phyloP scores from a whole-genome alignment of 2,113 vertebrate genomes.

The Trachemys scripta region DNA sequence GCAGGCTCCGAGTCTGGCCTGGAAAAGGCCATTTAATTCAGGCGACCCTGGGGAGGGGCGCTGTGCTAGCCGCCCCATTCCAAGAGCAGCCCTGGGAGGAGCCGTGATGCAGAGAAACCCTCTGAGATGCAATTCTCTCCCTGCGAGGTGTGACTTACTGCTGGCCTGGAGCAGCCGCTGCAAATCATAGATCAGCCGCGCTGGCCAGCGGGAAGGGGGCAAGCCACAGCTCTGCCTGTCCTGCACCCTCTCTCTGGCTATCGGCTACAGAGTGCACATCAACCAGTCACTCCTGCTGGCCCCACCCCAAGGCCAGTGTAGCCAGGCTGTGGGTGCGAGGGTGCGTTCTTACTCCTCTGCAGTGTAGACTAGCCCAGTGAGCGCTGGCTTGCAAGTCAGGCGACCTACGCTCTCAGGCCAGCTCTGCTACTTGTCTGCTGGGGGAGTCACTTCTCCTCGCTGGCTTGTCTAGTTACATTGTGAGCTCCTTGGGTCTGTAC shows the following conservation, averaged over 20 bases:
- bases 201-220: too few relatives aligned
- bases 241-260: neutral
- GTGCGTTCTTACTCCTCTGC: neutral
- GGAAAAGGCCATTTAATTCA: neutral
- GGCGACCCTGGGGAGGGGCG: too few relatives aligned
- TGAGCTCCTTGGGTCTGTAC: neutral
- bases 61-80: too few relatives aligned
- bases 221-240: neutral
- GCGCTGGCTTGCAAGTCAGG: neutral
- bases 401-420: neutral
- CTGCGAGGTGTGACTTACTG: too few relatives aligned
- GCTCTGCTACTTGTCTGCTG: neutral
- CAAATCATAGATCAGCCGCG: too few relatives aligned
- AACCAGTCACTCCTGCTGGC: neutral
- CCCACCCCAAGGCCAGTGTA: neutral
- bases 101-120: too few relatives aligned
- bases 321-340: too few relatives aligned
- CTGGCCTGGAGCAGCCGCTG: too few relatives aligned
- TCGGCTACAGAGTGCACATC: neutral
- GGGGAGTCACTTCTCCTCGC: neutral
- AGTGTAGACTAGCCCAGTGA: neutral
- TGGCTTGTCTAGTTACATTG: neutral
- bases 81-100: too few relatives aligned
- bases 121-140: too few relatives aligned
- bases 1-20: neutral